Percentiles rank a stretch among this genome's conserved stretches.
phyloP scores from a whole-genome alignment of 2,113 vertebrate genomes.

The Caranx ignobilis region DNA sequence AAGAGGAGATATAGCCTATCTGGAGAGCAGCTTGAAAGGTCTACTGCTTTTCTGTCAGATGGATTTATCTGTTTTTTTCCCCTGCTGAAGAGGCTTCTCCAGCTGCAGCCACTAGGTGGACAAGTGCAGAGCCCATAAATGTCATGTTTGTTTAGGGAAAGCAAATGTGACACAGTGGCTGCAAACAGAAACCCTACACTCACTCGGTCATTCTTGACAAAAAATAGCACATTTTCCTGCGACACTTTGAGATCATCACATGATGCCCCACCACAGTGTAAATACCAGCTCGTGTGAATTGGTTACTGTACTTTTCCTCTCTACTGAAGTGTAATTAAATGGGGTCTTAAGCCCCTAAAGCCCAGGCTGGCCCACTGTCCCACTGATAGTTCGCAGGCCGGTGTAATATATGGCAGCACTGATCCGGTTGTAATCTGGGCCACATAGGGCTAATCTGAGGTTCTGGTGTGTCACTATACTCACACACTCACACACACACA shows the following conservation, averaged over 20 bases:
- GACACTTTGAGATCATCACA: slow-evolving; percentile 8
- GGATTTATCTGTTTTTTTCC: not conserved
- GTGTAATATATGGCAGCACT: slow-evolving; percentile 67
- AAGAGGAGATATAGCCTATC: not conserved
- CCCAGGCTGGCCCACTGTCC: slow-evolving; percentile 58
- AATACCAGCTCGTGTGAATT: slow-evolving; percentile 55
- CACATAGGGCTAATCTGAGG: slow-evolving; percentile 77
- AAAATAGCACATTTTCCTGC: slow-evolving; percentile 10
- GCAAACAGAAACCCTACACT: not conserved
- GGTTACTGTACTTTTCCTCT: slow-evolving; percentile 72
- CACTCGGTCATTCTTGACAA: not conserved
- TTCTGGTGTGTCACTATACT: slow-evolving; percentile 40
- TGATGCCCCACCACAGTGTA: not conserved
- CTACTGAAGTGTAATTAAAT: slow-evolving; percentile 79
- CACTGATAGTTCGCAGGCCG: slow-evolving; percentile 53
- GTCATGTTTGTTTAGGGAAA: slow-evolving; percentile 53
- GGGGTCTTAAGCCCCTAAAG: slow-evolving; percentile 71
- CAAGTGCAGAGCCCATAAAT: slow-evolving; percentile 9
- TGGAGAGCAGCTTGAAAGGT: slow-evolving; percentile 14
- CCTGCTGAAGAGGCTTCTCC: slow-evolving; percentile 6
- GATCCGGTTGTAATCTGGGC: slow-evolving; percentile 80
- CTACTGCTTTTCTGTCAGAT: slow-evolving; percentile 18
- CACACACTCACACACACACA: slow-evolving; percentile 19
- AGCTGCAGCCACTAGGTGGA: slow-evolving; percentile 47
- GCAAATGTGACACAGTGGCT: slow-evolving; percentile 12